Base-by-base conservation (phyloP, 1,140 invertebrate genomes). In the Schmidtea mediterranea region DNA sequence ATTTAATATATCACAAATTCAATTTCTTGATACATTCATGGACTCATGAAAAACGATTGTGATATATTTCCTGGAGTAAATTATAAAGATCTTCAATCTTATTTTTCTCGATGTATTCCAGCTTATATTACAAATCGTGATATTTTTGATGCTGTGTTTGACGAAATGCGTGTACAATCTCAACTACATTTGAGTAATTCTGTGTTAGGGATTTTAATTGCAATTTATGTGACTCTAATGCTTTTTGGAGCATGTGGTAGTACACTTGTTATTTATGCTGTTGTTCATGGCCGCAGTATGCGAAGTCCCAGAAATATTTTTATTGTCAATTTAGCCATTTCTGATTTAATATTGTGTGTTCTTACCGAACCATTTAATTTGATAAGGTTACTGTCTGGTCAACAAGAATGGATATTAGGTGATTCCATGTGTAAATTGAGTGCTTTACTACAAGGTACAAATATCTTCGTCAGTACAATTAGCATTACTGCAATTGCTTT, bases 401-500 rank as follows among this genome's bases (percentile, higher is more conserved):
- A 62, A 6, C 59, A 62, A 16, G 61, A 63, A 37, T 68, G 64
- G 63, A 46, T 53, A 18, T 53, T 69, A 22, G 66, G 66, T 16
- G 54, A 59, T 32, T 57, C 68, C 43, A 64, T 74, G 32, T 86
- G 81, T 61, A 82, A 82, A 64, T 72, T 80, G 49, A 74, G 78
- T 48, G 76, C 76, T 2, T 75, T 76, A 48, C 71, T 81, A 16
- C 79, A 83, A 59, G 80, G 79, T 2, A 79, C 76, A 36, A 80
- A 78, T 53, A 79, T 82, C 50, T 86, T 81, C 58, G 80, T 83
- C 0, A 82, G 79, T 1, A 82, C 80, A 10, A 78, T 83, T 53
- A 81, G 79, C 52, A 86, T 84, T 53, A 80, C 79, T 1, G 79
- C 80, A 2, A 84, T 83, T 51, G 80, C 81, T 18, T 69, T 83